Conservation (phyloP, 2,113 vertebrate species). For the Grallaria varia region DNA sequence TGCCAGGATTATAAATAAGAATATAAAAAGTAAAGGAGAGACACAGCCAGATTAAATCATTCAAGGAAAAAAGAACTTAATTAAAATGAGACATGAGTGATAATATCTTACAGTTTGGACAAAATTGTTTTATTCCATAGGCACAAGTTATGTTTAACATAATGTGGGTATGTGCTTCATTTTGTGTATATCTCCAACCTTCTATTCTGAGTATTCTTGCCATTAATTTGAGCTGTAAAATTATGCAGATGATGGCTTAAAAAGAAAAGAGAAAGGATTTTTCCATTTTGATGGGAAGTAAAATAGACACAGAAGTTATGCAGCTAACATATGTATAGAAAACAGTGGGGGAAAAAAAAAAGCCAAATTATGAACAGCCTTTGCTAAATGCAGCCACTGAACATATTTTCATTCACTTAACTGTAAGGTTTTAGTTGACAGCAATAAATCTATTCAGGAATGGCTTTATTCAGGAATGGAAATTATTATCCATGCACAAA, state of each 20-base stretch:
- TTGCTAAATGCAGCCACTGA: background rate
- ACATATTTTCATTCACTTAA: background rate
- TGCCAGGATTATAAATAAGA: background rate
- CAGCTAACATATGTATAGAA: background rate
- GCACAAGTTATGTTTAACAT: fast-evolving
- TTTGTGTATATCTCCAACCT: background rate
- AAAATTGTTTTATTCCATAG: background rate
- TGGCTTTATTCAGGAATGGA: background rate
- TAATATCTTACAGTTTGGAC: background rate
- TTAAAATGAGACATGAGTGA: background rate
- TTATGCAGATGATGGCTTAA: background rate
- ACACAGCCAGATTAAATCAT: background rate
- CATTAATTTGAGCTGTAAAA: background rate
- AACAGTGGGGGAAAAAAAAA: background rate
- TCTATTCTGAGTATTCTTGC: background rate
- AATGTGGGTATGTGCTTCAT: background rate
- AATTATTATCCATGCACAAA: background rate
- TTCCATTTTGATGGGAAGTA: background rate
- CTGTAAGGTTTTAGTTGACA: background rate
- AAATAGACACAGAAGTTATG: background rate
- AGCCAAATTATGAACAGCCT: background rate
- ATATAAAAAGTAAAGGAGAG: background rate
- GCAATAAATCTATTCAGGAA: background rate
- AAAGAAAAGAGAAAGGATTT: background rate
- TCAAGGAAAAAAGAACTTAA: background rate